Conservation (phyloP, 2,888 invertebrate genomes). For the Cephus rjabovi region DNA sequence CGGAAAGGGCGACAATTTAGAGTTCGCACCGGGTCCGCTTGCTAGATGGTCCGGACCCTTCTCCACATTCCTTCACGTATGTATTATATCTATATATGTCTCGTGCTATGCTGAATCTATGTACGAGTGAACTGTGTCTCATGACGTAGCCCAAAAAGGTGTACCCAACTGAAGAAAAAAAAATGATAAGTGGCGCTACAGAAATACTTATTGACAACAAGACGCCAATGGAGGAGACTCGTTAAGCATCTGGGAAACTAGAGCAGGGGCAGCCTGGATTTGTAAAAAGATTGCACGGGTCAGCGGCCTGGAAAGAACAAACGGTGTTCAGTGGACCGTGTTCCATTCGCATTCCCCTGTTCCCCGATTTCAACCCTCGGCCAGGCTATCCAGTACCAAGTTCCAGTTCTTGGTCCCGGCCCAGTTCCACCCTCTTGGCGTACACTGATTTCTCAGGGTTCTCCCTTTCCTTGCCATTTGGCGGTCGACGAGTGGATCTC, state of each 20-base stretch:
- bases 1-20: not conserved
- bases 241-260: not conserved
- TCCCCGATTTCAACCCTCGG: slow-evolving; percentile 18
- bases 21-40: not conserved
- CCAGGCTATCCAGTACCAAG: not conserved
- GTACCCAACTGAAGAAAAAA: not conserved
- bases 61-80: not conserved
- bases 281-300: slow-evolving; percentile 65
- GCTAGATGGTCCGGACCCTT: not conserved
- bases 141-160: not conserved
- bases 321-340: slow-evolving; percentile 63
- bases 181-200: not conserved
- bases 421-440: not conserved
- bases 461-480: not conserved
- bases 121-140: not conserved
- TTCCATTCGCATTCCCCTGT: slow-evolving; percentile 49
- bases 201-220: not conserved
- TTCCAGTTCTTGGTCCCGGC: not conserved
- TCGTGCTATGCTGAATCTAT: not conserved
- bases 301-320: slow-evolving; percentile 64
- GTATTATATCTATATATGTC: not conserved
- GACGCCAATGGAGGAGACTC: not conserved
- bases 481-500: not conserved
- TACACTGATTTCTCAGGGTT: not conserved
- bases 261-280: slow-evolving; percentile 59